Evolutionary conservation across 37 sponge, comb jelly and placozoan genomes (phyloP), one percentile per base, ranked within the genome.

Genomic region (Dysidea cf. avara): DNA sequence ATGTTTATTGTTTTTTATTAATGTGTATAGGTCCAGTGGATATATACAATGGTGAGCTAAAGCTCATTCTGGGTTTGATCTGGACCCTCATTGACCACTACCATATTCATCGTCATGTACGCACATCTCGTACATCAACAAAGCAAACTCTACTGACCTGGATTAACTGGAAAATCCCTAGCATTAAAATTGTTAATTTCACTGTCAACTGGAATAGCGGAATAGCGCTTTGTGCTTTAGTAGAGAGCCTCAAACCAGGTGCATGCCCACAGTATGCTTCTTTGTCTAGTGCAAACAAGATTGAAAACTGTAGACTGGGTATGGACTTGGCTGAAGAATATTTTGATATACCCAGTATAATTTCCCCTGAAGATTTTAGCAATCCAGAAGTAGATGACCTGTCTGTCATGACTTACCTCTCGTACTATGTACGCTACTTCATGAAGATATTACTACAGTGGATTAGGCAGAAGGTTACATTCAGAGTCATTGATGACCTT

Each of bases 51-150:
- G 97, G 90, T 13, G 87, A 93, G 30, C 61, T 90, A 46, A 96
- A 96, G 83, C 83, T 96, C 39, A 92, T 90, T 29, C 50, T 92
- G 43, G 97, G 97, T 39, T 77, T 96, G 12, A 80, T 96, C 1
- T 92, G 97, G 97, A 96, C 87, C 31, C 83, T 96, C 59, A 96
- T 96, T 37, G 71, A 86, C 24, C 80, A 82, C 26, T 96, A 81
- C 56, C 97, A 96, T 59, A 85, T 96, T 64, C 77, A 68, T 40
- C 71, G 61, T 61, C 56, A 59, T 14, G 90, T 80, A 17, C 28
- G 54, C 0, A 43, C 46, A 43, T 43, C 46, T 43, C 72, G 90
- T 16, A 78, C 81, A 36, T 81, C 90, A 20, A 83, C 92, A 25
- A 91, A 91, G 69, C 61, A 72, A n/a, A 87, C 91, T 36, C 81